phyloP scores from a whole-genome alignment of 2,113 vertebrate genomes.

The Montifringilla adamsi region DNA sequence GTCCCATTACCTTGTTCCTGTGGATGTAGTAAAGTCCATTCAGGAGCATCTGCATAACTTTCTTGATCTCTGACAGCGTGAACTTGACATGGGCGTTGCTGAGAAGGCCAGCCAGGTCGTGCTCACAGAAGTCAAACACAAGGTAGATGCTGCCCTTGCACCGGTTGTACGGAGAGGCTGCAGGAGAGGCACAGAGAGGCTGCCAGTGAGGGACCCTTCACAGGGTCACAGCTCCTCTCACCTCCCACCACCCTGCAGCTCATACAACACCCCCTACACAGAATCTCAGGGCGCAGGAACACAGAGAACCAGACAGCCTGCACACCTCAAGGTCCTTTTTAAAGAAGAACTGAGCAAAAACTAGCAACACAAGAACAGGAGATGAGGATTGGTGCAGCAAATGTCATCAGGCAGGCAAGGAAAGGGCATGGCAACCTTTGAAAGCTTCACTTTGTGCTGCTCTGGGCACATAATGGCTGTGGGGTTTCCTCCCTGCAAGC shows the following conservation, averaged over 20 bases:
- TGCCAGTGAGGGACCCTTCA: not conserved
- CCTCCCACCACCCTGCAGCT: not conserved
- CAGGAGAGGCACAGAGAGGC: not conserved
- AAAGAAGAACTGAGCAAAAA: not conserved
- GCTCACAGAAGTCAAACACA: conserved; percentile 98
- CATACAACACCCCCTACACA: not conserved
- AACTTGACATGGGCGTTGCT: conserved; percentile 96
- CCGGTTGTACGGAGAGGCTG: conserved; percentile 94
- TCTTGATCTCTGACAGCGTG: conserved; percentile 96
- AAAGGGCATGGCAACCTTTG: not conserved
- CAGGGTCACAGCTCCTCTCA: not conserved
- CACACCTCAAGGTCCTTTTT: not conserved
- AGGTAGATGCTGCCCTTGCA: conserved; percentile 99
- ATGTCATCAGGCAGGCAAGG: not conserved
- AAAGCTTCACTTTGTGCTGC: not conserved
- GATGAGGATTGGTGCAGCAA: not conserved
- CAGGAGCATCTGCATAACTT: conserved; percentile 97
- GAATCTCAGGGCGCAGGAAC: not conserved
- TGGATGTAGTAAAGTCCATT: conserved; percentile 99
- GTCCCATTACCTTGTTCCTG: conserved; percentile 89
- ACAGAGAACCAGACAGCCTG: not conserved
- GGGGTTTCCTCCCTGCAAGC: not conserved
- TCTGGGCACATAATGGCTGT: accelerated
- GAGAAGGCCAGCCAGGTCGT: conserved; percentile 92
- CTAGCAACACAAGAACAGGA: not conserved